Base-by-base conservation (phyloP, 2,888 invertebrate species). In the Rosalia funebris region DNA sequence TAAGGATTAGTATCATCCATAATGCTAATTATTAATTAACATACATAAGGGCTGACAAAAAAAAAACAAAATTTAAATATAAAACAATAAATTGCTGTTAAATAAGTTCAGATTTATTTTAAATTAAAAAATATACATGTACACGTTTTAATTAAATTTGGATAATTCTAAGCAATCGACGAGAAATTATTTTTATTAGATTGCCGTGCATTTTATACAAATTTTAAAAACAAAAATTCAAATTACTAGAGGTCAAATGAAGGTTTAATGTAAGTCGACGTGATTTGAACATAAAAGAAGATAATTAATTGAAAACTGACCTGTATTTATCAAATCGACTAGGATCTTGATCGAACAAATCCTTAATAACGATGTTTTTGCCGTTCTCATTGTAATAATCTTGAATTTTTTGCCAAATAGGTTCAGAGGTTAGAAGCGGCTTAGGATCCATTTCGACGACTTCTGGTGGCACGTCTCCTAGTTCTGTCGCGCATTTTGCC, bases 311-410 rank as follows among this genome's bases (percentile, higher is more conserved):
- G 46, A 54, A 60, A 46, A 62, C 72, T 73, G 83, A 96, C 97
- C 94, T 96, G 84, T 89, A 95, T 81, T 94, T 95, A 48, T 91
- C 84, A 78, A 98, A 98, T 61, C 98, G 88, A 20, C 88, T 83
- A 0, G 90, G 83, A 81, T 98, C 93, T 71, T 89, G 83, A 66
- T 88, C 85, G 78, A 98, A 98, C 71, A 97, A 83, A 65, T 93
- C 86, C 66, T 87, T 86, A 75, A 98, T 93, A 74, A 92, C 91
- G 39, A 98, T 85, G 72, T 89, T 89, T 17, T 87, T 84, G 10
- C 90, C 91, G 76, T 90, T 88, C 5, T 83, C 82, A 68, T 90
- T 83, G 79, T 88, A 95, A 80, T 89, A 91, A 59, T 89, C 86
- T 75, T 91, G 87, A 39, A 97, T 83, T 80, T 91, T 89, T 74